These are phyloP conservation scores for pig (Sus scrofa) DNA, from an alignment of 2,113 vertebrate species.

Conservation along the genomic window T2T-Sscrofa CM000825.6:63413501-63414000, in stretches of 20 bases:
- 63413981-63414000: not conserved
- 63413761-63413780: not conserved
- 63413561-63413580: not conserved
- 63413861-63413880: not conserved
- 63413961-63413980: constrained; percentile 1
- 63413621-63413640: not conserved
- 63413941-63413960: constrained; percentile 14
- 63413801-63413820: not conserved
- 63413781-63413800: not conserved
- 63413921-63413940: constrained; percentile 13
- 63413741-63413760: not conserved
- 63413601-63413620: not conserved
- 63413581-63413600: not conserved
- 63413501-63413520: not conserved
- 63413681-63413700: too few species aligned
- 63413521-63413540: not conserved
- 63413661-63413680: too few species aligned
- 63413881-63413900: constrained; percentile 17
- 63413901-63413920: not conserved
- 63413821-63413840: not conserved
- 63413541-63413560: not conserved
- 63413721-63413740: not conserved
- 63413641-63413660: too few species aligned
- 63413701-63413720: not conserved
- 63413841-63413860: not conserved